phyloP scores from a whole-genome alignment of 2,113 vertebrate genomes.

The Tenrec ecaudatus region DNA sequence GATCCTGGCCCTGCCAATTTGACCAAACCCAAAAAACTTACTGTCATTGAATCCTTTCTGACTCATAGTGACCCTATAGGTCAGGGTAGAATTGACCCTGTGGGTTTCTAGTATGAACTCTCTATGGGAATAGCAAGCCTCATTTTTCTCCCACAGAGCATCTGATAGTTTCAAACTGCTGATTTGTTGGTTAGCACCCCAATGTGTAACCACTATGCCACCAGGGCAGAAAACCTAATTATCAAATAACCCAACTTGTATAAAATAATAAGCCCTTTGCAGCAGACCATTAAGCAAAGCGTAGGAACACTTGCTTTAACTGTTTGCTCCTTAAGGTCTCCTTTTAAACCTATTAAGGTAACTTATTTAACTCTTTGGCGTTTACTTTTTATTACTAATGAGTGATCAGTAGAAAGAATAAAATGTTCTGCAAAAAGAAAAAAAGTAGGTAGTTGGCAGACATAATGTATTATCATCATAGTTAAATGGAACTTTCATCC shows the following conservation, averaged over 20 bases:
- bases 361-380: neutral
- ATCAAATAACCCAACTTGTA: neutral
- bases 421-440: slow-evolving; percentile 25
- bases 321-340: neutral
- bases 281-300: neutral
- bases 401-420: neutral
- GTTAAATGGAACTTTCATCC: slow-evolving; percentile 1
- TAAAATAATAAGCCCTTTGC: neutral
- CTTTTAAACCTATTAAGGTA: neutral
- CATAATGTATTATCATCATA: neutral
- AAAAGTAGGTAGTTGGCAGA: neutral
- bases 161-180: too few species aligned
- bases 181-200: too few species aligned
- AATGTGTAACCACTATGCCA: neutral
- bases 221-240: neutral
- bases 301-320: neutral
- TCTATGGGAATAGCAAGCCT: too few species aligned
- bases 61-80: too few species aligned
- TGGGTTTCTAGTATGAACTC: too few species aligned
- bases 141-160: too few species aligned
- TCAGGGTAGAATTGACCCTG: too few species aligned
- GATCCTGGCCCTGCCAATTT: too few species aligned
- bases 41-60: too few species aligned
- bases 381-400: slow-evolving; percentile 6
- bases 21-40: too few species aligned